A percentile compares a stretch with the other conserved stretches of the same genome.
phyloP scores from a whole-genome alignment of 2,113 vertebrate genomes.

The Hydrolagus affinis region DNA sequence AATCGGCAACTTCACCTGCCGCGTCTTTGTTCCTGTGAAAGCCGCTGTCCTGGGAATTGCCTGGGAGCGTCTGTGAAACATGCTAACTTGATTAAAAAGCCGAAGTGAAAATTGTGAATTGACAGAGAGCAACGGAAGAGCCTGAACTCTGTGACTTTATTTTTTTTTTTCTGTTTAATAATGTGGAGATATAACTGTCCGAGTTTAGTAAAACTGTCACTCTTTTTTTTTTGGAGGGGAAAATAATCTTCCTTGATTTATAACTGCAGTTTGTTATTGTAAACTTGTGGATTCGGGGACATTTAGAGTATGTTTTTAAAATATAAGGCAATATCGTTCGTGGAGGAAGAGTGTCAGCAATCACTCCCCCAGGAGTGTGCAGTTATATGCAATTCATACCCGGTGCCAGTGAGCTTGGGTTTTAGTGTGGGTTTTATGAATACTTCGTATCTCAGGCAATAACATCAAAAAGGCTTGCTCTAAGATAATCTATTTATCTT shows the following conservation, averaged over 20 bases:
- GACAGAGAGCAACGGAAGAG: not conserved
- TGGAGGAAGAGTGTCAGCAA: not conserved
- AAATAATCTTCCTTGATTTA: not conserved
- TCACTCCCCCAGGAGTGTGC: not conserved
- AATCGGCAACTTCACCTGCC: not conserved
- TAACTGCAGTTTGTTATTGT: conserved; percentile 1
- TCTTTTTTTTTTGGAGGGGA: not conserved
- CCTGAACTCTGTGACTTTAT: not conserved
- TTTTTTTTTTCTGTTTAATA: not conserved
- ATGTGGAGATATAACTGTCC: not conserved
- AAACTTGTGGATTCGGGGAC: not conserved
- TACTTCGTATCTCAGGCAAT: no score
- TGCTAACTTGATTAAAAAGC: conserved; percentile 23
- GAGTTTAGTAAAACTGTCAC: conserved; percentile 23
- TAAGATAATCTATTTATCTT: no score
- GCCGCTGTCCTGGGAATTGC: not conserved
- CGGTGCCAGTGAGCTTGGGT: not conserved
- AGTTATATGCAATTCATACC: not conserved
- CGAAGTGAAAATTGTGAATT: not conserved
- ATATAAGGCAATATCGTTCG: not conserved
- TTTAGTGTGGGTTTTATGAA: not conserved
- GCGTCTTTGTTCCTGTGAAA: not conserved
- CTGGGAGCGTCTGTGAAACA: not conserved
- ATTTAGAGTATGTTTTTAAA: not conserved
- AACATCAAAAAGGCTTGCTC: no score